These are phyloP conservation scores for Portunus trituberculatus DNA, from an alignment of 1,140 invertebrate species.

Conservation along the genomic window DNA sequence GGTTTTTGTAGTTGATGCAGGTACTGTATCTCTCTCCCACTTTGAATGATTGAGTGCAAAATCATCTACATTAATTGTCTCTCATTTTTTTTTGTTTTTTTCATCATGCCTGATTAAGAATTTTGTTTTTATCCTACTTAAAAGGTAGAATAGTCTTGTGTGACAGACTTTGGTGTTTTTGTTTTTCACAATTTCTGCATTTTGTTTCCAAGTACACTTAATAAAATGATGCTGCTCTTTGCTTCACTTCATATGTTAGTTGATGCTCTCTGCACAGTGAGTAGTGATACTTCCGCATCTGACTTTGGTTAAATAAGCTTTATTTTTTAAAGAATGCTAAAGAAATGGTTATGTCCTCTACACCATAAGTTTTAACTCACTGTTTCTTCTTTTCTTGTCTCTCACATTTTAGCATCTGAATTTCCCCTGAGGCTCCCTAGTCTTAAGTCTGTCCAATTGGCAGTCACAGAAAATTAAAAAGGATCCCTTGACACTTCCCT, in stretches of 20 bases:
- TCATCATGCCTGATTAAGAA: background rate
- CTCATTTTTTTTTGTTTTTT: background rate
- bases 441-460: constrained; percentile 37
- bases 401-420: constrained; percentile 42
- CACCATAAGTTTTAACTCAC: background rate
- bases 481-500: constrained; percentile 49
- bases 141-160: background rate
- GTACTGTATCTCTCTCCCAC: background rate
- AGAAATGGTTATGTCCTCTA: background rate
- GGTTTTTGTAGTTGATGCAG: background rate
- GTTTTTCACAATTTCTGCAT: background rate
- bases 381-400: background rate
- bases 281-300: constrained; percentile 27
- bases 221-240: background rate
- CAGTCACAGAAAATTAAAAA: constrained; percentile 37
- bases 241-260: background rate
- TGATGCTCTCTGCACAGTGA: constrained; percentile 1
- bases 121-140: background rate
- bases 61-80: background rate
- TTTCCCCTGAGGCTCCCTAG: constrained; percentile 64
- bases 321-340: constrained; percentile 51
- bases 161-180: background rate
- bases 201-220: background rate
- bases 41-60: background rate
- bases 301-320: background rate